Evolutionary conservation across 2,113 vertebrate species (phyloP).

Genomic region (Microcebus ravelobensis): DNA sequence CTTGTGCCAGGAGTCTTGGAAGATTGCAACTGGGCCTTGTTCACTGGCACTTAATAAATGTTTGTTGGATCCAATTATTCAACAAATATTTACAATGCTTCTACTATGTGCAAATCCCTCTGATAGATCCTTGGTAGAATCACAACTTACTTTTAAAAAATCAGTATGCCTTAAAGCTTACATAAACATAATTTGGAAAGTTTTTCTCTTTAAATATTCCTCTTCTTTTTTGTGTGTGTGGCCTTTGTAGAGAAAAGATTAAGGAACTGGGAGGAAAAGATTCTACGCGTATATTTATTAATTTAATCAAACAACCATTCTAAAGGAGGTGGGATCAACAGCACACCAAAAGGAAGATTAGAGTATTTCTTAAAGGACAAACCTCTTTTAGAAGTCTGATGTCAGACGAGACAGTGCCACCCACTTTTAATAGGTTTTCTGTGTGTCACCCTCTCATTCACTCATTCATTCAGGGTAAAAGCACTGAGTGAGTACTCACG

Average conservation of each 20-base stretch:
- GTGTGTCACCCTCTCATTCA: background rate
- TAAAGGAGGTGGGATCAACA: background rate
- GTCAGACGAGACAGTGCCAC: background rate
- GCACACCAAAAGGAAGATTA: background rate
- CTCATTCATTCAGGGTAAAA: background rate
- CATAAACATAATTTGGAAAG: background rate
- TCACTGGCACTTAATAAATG: background rate
- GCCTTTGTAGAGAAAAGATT: background rate
- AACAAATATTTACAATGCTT: background rate
- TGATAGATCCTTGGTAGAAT: background rate
- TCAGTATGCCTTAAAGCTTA: background rate
- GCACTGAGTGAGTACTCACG: background rate
- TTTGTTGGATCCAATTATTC: background rate
- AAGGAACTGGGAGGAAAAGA: background rate
- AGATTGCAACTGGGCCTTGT: background rate
- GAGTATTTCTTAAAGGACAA: background rate
- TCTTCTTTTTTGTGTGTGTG: background rate
- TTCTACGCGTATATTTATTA: background rate
- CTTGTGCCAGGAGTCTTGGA: background rate
- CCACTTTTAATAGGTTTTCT: background rate
- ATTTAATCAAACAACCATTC: background rate
- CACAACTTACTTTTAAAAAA: background rate
- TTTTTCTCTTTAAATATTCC: background rate
- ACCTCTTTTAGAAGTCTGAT: background rate
- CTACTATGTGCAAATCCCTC: background rate